These are phyloP conservation scores for Leptinotarsa rubiginosa DNA, from an alignment of 2,888 invertebrate species.

Conservation along the genomic window DNA sequence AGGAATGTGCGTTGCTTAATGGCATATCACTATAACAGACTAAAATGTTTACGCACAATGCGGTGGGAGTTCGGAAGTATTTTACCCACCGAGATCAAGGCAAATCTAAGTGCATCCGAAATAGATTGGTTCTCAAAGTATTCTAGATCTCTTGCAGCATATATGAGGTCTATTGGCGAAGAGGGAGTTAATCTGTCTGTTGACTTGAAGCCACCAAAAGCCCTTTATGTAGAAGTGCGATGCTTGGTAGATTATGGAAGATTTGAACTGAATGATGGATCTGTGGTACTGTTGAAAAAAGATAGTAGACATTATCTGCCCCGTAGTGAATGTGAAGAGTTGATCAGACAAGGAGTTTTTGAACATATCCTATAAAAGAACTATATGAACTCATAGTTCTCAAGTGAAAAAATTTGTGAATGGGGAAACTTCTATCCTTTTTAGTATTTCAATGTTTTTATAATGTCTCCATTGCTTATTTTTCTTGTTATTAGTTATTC, in stretches of 20 bases:
- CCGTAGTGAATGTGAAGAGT: constrained; percentile 87
- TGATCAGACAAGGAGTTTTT: constrained; percentile 90
- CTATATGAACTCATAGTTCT: background rate
- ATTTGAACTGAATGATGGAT: constrained; percentile 94
- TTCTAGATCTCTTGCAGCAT: constrained; percentile 84
- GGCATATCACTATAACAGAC: constrained; percentile 84
- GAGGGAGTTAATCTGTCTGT: constrained; percentile 88
- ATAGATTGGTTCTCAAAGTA: constrained; percentile 90
- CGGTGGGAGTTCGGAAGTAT: constrained; percentile 97
- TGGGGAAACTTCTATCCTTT: too few species aligned
- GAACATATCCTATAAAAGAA: constrained; percentile 74
- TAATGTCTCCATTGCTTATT: too few species aligned
- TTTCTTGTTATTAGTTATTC: too few species aligned
- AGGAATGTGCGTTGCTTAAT: constrained; percentile 91
- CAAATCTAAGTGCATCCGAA: constrained; percentile 84
- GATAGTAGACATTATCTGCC: constrained; percentile 93
- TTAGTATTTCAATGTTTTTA: too few species aligned
- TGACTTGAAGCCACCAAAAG: constrained; percentile 91
- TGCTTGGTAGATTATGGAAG: constrained; percentile 93
- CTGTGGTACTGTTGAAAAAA: constrained; percentile 86
- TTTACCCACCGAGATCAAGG: constrained; percentile 85
- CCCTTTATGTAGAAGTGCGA: constrained; percentile 90
- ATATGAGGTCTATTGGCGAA: constrained; percentile 84
- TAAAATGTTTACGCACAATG: constrained; percentile 84
- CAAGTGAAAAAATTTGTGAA: too few species aligned